Base-by-base conservation (phyloP, 2,797 vertebrate genomes). In the Anas georgica region DNA sequence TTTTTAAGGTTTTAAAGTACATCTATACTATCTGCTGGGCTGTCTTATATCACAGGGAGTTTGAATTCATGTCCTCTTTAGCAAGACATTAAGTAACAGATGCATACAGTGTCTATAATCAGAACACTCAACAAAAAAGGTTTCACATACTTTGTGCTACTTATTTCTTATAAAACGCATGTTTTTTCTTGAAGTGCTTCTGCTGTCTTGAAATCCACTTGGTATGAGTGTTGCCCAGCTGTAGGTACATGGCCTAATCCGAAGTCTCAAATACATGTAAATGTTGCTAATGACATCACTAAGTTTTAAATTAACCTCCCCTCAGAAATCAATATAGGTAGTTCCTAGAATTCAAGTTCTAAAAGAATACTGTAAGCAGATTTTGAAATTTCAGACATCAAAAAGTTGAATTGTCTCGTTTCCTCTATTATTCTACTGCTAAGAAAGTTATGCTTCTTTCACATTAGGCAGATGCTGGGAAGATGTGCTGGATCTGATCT, bases 31-130 rank as follows among this genome's bases (percentile, higher is more conserved):
- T 28, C 26, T 74, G 22, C 29, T n/a, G 9, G n/a, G 46, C 12
- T 6, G 5, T n/a, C n/a, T 56, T 18, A 8, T n/a, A 17, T 35
- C 33, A 46, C 4, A 6, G 11, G 39, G 26, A 85, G 14, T 63
- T 33, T 17, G 28, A 3, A 55, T 28, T 82, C 7, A 28, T 66
- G 58, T 73, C 48, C 3, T 37, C 33, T 77, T 77, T 33, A 80
- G 9, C 31, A 63, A 73, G 59, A 66, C 9, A 37, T 28, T 6
- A 35, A 31, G 7, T 52, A 75, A 73, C 22, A 86, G 80, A 46
- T 8, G 4, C 4, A 31, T 35, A 2, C 1, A 33, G 1, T 3
- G 10, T 21, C 25, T 28, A 48, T 16, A 48, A 63, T 55, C 4
- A 29, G 18, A 2, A 63, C 76, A 66, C 31, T 7, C n/a, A 18